Evolutionary conservation across 2,888 invertebrate species (phyloP), one percentile per base, ranked within the genome.

Genomic region (Mesodorylaimus sp.): DNA sequence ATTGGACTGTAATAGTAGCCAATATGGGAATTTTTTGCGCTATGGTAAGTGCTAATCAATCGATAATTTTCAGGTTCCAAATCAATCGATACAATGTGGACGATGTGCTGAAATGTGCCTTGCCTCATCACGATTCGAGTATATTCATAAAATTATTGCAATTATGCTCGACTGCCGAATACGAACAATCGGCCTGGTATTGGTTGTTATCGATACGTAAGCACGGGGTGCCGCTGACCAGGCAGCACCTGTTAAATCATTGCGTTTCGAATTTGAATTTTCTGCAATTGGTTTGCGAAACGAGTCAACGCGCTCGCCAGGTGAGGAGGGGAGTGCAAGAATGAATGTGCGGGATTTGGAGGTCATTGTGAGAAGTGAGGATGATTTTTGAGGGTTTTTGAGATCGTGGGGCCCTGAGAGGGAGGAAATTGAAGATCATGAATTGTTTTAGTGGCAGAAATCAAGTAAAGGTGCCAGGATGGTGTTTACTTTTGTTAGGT

Each of bases 111-210:
- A 74, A 79, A 53, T 72, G 85, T 7, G 80, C 85, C 50, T 68
- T 97, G 49, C 93, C 95, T 0, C 93, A 88, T 66, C 88, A 93
- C 67, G 85, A 88, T 61, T 85, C 87, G 0, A 81, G 81, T 56
- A 79, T 84, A 54, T 97, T 93, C 70, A 79, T 83, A 0, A 64
- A 77, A 50, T 71, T 85, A 45, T 65, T 93, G 1, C 84, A 88
- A 66, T 71, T 87, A 25, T 54, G 74, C n/a, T 74, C 79, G 48
- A 65, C 89, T 13, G 61, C 65, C 47, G 52, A 61, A 16, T n/a
- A n/a, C n/a, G 59, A 61, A 28, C 57, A 60, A 24, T 56, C 61
- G 2, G 67, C 67, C 37, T 72, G 70, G 70, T 59, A 62, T 53
- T 72, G 70, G 64, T 47, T 61, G 49, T 47, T 56, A 37, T 54